Base-by-base conservation (phyloP, 2,888 invertebrate species). In the Limnephilus lunatus region DNA sequence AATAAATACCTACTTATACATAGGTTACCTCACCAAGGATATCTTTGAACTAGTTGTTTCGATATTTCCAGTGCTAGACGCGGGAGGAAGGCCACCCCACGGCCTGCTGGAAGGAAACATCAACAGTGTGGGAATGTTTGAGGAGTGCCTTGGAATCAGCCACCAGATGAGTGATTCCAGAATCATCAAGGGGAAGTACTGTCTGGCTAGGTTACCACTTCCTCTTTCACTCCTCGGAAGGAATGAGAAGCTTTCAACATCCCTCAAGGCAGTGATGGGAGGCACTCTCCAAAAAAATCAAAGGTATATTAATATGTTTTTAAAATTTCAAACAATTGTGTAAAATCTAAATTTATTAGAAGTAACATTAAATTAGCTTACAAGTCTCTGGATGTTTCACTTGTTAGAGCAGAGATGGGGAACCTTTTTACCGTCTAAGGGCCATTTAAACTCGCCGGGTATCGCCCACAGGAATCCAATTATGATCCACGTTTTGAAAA, bases 81-180 rank as follows among this genome's bases (percentile, higher is more conserved):
- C 93, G 32, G 25, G 30, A 19, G 93, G 92, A 25, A 89, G 80
- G 68, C 11, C 89, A 14, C 92, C 92, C n/a, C n/a, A 81, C 31
- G 92, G 93, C 5, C 19, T 93, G 2, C 68, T 92, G 19, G 89
- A 85, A 85, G 89, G 90, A 15, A 93, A 93, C 53, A 30, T 92
- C 2, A 86, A 91, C 80, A 89, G 91, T 14, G 35, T 93, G n/a
- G 93, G 93, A 2, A 48, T 92, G 9, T 92, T 90, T 82, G 90
- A 87, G 12, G 91, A 92, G 80, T 93, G 92, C 44, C 25, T 93
- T 35, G 68, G 48, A 53, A 81, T 92, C 15, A 39, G 80, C 2
- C 81, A 81, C 32, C 4, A 87, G 81, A 86, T n/a, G 15, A 83
- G 83, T 83, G 68, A 90, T 9, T 68, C 48, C 19, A 32, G 83